Evolutionary conservation across 1,140 invertebrate genomes (phyloP), one percentile per base, ranked within the genome.

Genomic region (Lethrus apterus): DNA sequence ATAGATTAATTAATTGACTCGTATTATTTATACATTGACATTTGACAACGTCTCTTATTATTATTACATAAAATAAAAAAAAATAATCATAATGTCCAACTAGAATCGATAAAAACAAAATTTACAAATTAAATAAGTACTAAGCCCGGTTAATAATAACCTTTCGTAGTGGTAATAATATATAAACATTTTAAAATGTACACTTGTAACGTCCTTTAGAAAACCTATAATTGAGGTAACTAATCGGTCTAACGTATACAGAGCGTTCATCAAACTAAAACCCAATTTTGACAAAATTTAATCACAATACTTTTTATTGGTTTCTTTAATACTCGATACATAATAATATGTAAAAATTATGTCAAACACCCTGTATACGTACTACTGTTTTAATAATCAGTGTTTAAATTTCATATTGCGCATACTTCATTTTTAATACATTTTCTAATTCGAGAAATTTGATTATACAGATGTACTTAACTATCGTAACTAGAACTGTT

Each of bases 401-500:
- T 19, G 14, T 24, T 38, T 36, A 30, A n/a, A 40, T 14, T 21
- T 40, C 20, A 26, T 18, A 26, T 36, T 48, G 29, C 40, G 23
- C 23, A 19, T 41, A 32, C 41, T 43, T 10, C 10, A 17, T n/a
- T 51, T 24, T 31, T 4, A 51, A 51, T 19, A 15, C 26, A 40
- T 32, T 29, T 34, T 31, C 18, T 21, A 42, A 52, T 2, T 24
- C 30, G 24, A 30, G 26, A 44, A 52, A 26, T 36, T 20, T 35
- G 13, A 9, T 42, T 14, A 20, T 11, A 9, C 15, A 11, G 19
- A 18, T n/a, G 23, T 36, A 46, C 57, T 64, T 66, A 67, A 55
- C 65, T 67, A 63, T 83, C 80, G 51, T 81, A 82, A 51, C 78
- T 81, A 15, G 81, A 85, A 57, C 80, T 83, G 36, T 66, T 58